phyloP scores from a whole-genome alignment of 2,797 vertebrate species.

The Menidia menidia region DNA sequence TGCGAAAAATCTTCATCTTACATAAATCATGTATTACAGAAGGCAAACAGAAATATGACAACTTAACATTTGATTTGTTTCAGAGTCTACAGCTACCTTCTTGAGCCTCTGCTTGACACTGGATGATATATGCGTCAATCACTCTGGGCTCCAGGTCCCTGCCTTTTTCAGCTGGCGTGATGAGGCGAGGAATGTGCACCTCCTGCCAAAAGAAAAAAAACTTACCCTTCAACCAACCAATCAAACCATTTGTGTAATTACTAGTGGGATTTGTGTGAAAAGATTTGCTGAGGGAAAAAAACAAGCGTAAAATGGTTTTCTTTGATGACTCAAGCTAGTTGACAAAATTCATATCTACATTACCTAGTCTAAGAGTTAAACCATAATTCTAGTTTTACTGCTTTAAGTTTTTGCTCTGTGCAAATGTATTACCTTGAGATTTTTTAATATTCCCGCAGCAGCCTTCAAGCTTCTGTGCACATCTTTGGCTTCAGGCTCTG shows the following conservation, averaged over 20 bases:
- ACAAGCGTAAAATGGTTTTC: no score
- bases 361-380: not conserved
- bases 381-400: not conserved
- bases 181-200: conserved; percentile 90
- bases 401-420: not conserved
- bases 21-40: no score
- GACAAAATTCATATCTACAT: no score
- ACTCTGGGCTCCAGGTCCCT: conserved; percentile 92
- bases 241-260: no score
- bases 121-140: conserved; percentile 91
- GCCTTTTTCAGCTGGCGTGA: conserved; percentile 95
- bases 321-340: no score
- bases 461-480: conserved; percentile 95
- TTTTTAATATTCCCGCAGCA: conserved; percentile 95
- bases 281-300: not conserved
- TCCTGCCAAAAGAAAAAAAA: conserved; percentile 78
- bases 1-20: no score
- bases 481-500: conserved; percentile 95
- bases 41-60: no score
- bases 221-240: no score
- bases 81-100: conserved; percentile 85
- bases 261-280: not conserved
- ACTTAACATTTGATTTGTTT: no score
- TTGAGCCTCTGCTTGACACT: conserved; percentile 97
- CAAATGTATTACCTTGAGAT: conserved; percentile 87